These are phyloP conservation scores for Tiphia femorata DNA, from an alignment of 2,888 invertebrate genomes.

Conservation along the genomic window DNA sequence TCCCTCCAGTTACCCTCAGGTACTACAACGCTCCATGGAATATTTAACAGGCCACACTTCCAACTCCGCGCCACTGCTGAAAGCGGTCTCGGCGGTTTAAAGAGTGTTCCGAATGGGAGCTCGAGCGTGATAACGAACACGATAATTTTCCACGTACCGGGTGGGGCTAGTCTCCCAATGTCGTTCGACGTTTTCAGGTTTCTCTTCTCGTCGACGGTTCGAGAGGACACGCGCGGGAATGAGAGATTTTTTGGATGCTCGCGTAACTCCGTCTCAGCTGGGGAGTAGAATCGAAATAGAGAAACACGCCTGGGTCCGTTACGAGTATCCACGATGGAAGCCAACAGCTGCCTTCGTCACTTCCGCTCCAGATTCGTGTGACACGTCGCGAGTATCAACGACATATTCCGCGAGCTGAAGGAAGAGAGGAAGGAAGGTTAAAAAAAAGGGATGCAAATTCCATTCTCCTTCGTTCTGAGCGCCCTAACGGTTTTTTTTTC, in stretches of 20 bases:
- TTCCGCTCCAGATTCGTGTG: slow-evolving; percentile 59
- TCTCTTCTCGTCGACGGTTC: background rate
- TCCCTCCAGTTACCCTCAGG: slow-evolving; percentile 32
- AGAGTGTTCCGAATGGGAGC: slow-evolving; percentile 37
- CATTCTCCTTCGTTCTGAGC: slow-evolving; percentile 35
- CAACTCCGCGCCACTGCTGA: no score
- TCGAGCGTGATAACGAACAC: slow-evolving; percentile 32
- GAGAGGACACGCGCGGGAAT: background rate
- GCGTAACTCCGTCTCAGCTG: background rate
- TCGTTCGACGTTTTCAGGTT: background rate
- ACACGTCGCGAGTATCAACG: no score
- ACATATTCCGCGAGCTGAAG: no score
- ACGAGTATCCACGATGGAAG: no score
- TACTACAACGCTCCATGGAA: slow-evolving; percentile 54
- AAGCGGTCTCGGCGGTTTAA: slow-evolving; percentile 42
- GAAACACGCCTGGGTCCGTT: background rate
- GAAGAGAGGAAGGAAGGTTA: background rate
- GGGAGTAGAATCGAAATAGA: background rate
- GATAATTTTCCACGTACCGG: slow-evolving; percentile 22
- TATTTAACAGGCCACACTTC: slow-evolving; percentile 62
- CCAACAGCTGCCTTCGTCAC: slow-evolving; percentile 43
- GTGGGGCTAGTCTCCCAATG: slow-evolving; percentile 3
- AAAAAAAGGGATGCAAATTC: slow-evolving; percentile 57
- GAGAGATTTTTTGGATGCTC: no score
- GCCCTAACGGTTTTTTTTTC: slow-evolving; percentile 41